Conservation (phyloP, 2,113 vertebrate genomes). For the Azemiops feae region DNA sequence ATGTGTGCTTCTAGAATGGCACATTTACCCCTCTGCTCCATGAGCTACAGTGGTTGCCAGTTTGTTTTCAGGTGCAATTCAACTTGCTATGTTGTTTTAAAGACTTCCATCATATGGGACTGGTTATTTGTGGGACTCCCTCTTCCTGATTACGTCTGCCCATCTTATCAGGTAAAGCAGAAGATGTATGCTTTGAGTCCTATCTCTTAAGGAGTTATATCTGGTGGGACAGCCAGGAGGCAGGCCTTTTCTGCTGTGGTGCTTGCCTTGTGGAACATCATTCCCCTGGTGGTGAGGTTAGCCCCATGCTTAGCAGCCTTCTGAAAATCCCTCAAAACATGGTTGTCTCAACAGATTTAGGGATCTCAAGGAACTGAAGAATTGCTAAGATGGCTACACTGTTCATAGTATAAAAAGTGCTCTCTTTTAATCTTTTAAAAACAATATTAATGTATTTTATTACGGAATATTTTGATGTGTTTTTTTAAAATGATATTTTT, state of each 20-base stretch:
- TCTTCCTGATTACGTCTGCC: background rate
- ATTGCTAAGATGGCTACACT: background rate
- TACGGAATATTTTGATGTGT: background rate
- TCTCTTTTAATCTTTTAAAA: background rate
- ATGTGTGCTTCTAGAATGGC: background rate
- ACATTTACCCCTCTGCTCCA: background rate
- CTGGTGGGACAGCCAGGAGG: background rate
- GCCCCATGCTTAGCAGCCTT: background rate
- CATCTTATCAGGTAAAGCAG: background rate
- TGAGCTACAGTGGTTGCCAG: background rate
- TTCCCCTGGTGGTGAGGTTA: background rate
- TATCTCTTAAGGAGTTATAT: background rate
- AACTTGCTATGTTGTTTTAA: background rate
- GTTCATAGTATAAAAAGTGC: background rate
- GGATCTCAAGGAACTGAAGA: background rate
- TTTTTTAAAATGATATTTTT: background rate
- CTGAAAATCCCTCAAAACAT: background rate
- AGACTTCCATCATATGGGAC: background rate
- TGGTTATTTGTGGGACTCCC: background rate
- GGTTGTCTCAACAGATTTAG: background rate
- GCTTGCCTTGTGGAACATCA: background rate
- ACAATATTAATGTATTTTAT: background rate
- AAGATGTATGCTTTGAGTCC: background rate
- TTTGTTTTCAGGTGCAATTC: background rate
- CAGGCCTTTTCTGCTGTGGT: background rate